Percentiles rank a stretch among this genome's conserved stretches.
Conservation (phyloP, 2,888 invertebrate species). For the Pyralis farinalis region DNA sequence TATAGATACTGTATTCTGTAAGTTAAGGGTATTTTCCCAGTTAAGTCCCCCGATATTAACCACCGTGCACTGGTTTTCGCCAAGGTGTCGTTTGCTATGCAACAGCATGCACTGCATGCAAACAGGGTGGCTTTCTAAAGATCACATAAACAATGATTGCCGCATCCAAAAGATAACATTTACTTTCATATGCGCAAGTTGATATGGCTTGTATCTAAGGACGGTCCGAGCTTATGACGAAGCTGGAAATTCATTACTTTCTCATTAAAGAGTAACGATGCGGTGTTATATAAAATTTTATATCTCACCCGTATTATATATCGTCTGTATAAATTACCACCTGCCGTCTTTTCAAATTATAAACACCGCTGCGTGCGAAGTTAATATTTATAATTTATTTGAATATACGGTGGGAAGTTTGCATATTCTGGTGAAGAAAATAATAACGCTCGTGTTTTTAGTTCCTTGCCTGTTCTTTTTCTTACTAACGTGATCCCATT, state of each 20-base stretch:
- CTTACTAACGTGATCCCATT: too few relatives aligned
- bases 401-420: not conserved
- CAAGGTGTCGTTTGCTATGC: too few relatives aligned
- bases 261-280: constrained; percentile 45
- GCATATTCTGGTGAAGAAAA: not conserved
- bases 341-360: not conserved
- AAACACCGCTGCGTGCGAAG: not conserved
- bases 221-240: constrained; percentile 35
- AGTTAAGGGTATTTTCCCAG: too few relatives aligned
- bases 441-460: too few relatives aligned
- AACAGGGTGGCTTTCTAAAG: too few relatives aligned
- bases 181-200: not conserved
- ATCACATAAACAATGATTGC: too few relatives aligned
- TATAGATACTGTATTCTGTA: too few relatives aligned
- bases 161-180: constrained; percentile 8
- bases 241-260: constrained; percentile 58
- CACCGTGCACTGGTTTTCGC: too few relatives aligned
- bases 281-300: constrained; percentile 13
- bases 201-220: constrained; percentile 23
- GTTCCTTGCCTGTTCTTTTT: too few relatives aligned
- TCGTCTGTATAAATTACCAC: not conserved
- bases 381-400: not conserved
- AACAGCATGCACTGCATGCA: too few relatives aligned
- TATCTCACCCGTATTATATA: not conserved
- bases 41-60: too few relatives aligned